phyloP scores from a whole-genome alignment of 2,113 vertebrate genomes.

The Tachysurus vachellii region DNA sequence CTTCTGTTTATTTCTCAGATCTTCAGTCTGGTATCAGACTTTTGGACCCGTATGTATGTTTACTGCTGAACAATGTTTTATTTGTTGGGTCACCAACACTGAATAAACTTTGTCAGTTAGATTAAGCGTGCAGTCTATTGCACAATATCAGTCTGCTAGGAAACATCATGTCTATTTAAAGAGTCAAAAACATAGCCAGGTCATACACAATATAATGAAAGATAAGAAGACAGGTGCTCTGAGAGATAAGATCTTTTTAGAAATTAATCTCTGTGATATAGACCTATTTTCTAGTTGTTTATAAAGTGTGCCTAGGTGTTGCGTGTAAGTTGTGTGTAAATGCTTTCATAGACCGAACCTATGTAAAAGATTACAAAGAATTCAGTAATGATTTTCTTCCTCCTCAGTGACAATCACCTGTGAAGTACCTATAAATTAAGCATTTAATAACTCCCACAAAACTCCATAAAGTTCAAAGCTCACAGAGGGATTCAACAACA shows the following conservation, averaged over 20 bases:
- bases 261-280: constrained; percentile 28
- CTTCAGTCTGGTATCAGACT: not conserved
- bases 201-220: constrained; percentile 19
- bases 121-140: not conserved
- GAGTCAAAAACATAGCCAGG: not conserved
- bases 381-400: not conserved
- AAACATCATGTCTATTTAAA: constrained; percentile 4
- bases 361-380: no score
- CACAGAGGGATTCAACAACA: not conserved
- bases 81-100: not conserved
- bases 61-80: not conserved
- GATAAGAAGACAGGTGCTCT: constrained; percentile 38
- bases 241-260: constrained; percentile 27
- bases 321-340: not conserved
- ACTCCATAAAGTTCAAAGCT: not conserved
- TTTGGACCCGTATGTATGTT: not conserved
- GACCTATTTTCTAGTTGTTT: constrained; percentile 6
- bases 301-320: constrained; percentile 8
- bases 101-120: not conserved
- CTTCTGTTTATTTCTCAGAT: not conserved
- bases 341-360: not conserved
- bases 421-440: not conserved
- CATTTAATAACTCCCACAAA: not conserved
- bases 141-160: not conserved
- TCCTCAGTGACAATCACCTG: not conserved